Percentiles rank a stretch among this genome's conserved stretches.
Conservation (phyloP, 2,797 vertebrate genomes). For the Pyrocephalus nanus region DNA sequence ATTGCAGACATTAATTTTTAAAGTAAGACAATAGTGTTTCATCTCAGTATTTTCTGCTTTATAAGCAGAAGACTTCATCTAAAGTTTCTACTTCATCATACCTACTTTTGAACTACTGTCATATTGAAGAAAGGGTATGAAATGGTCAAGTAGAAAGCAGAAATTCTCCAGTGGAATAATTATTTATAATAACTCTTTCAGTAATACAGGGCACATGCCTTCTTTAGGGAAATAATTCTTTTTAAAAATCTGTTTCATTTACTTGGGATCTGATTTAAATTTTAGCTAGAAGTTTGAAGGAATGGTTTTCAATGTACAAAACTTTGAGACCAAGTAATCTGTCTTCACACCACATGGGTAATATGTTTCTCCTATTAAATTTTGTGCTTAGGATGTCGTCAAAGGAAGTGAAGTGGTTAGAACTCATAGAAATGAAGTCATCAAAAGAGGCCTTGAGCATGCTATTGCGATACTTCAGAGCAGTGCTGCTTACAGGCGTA, state of each 20-base stretch:
- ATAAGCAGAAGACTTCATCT: neutral
- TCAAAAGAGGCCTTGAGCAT: neutral
- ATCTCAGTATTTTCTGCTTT: conserved; percentile 10
- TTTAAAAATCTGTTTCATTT: neutral
- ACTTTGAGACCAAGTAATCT: neutral
- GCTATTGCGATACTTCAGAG: neutral
- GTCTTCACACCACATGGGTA: neutral
- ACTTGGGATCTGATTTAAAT: neutral
- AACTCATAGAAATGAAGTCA: neutral
- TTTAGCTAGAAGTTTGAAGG: neutral
- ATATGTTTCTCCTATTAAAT: neutral
- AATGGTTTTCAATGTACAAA: neutral
- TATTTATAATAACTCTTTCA: neutral
- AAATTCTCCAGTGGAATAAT: neutral
- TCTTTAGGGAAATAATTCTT: neutral
- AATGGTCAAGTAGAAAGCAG: neutral
- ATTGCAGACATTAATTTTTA: conserved; percentile 34
- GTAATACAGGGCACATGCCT: neutral
- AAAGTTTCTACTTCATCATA: neutral
- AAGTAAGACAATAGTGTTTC: neutral
- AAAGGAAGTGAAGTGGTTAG: neutral
- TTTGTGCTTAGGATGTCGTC: neutral
- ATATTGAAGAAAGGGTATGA: neutral
- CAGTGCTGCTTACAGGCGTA: neutral
- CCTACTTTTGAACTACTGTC: neutral